Conservation (phyloP, 2,888 invertebrate genomes). For the Caenorhabditis auriculariae region DNA sequence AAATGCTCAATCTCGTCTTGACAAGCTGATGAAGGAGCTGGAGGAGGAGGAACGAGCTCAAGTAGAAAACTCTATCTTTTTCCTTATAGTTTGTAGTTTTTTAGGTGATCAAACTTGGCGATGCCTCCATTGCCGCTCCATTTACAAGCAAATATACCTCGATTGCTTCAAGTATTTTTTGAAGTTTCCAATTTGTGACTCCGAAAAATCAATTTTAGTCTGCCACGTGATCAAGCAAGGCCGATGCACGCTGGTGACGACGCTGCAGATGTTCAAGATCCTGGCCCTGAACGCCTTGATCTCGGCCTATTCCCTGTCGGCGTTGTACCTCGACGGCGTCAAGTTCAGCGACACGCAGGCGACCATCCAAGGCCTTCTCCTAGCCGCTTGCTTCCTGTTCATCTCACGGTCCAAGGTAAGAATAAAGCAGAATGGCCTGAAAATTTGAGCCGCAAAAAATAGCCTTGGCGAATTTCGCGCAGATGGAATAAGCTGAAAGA, state of each 20-base stretch:
- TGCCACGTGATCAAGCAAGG: slow-evolving; percentile 99
- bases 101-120: slow-evolving; percentile 87
- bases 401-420: slow-evolving; percentile 94
- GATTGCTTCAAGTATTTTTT: slow-evolving; percentile 83
- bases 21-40: slow-evolving; percentile 77
- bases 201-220: slow-evolving; percentile 71
- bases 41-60: slow-evolving; percentile 76
- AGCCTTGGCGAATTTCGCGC: no score
- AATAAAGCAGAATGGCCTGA: no score
- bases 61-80: background rate
- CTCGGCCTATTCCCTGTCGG: slow-evolving; percentile 93
- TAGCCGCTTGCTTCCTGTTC: slow-evolving; percentile 95
- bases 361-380: slow-evolving; percentile 88
- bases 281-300: slow-evolving; percentile 94
- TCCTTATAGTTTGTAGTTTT: background rate
- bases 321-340: slow-evolving; percentile 93
- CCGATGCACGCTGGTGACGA: slow-evolving; percentile 95
- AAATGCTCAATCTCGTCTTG: slow-evolving; percentile 68
- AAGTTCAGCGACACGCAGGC: slow-evolving; percentile 90
- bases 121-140: slow-evolving; percentile 97
- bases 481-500: no score
- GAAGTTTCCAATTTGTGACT: slow-evolving; percentile 1
- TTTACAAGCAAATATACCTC: slow-evolving; percentile 96
- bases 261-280: slow-evolving; percentile 99
- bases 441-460: no score